Conservation (phyloP, 2,797 vertebrate species). For the Diceros bicornis region DNA sequence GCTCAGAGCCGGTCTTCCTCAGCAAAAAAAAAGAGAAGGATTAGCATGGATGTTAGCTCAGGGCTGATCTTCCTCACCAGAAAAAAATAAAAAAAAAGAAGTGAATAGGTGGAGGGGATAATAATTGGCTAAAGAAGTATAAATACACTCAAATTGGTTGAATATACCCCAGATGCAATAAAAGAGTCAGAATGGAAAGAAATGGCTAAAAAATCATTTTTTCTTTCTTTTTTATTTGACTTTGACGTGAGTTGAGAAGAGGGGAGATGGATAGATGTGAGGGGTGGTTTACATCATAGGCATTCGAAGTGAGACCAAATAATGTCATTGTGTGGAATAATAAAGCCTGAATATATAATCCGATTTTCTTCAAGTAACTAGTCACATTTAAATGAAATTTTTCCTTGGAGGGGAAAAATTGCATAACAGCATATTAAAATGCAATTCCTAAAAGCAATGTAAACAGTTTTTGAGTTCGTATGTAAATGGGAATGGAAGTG, state of each 20-base stretch:
- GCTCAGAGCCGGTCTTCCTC: too few species aligned
- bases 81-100: neutral
- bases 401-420: constrained; percentile 71
- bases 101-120: neutral
- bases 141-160: constrained; percentile 43
- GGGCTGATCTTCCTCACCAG: too few species aligned
- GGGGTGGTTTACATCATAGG: constrained; percentile 46
- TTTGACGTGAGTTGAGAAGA: constrained; percentile 57
- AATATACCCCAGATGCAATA: constrained; percentile 43
- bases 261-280: constrained; percentile 26
- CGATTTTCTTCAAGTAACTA: constrained; percentile 73
- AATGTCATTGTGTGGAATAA: constrained; percentile 74
- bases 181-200: constrained; percentile 39
- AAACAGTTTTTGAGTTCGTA: constrained; percentile 75
- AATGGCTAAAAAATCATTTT: constrained; percentile 51
- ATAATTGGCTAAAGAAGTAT: neutral
- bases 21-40: too few species aligned
- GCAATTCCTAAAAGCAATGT: constrained; percentile 79
- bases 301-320: constrained; percentile 66
- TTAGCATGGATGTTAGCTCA: too few species aligned
- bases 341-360: constrained; percentile 81
- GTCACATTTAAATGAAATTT: constrained; percentile 80
- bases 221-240: constrained; percentile 58
- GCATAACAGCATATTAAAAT: constrained; percentile 79
- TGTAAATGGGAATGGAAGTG: constrained; percentile 75